Evolutionary conservation across 1,140 invertebrate genomes (phyloP).

Genomic region (Patella vulgata): DNA sequence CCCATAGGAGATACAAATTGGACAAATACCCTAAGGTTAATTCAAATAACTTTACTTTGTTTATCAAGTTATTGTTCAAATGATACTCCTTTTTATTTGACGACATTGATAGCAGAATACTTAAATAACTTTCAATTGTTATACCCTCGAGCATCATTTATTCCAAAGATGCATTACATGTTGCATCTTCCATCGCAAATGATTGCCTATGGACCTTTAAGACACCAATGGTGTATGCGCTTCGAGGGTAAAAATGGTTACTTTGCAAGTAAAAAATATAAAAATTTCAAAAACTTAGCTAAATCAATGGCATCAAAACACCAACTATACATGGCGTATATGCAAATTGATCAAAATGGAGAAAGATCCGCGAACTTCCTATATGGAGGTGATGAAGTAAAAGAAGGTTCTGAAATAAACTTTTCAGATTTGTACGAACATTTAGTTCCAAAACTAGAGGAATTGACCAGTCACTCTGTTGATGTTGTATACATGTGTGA

Average conservation of each 20-base stretch:
- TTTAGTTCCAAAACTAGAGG: neutral
- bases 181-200: conserved; percentile 18
- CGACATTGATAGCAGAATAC: too few relatives aligned
- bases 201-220: neutral
- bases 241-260: conserved; percentile 11
- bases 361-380: neutral
- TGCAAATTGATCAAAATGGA: neutral
- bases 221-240: conserved; percentile 14
- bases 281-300: conserved; percentile 16
- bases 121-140: neutral
- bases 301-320: neutral
- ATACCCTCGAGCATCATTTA: conserved; percentile 6
- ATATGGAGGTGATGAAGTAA: conserved; percentile 10
- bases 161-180: conserved; percentile 19
- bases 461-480: neutral
- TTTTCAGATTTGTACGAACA: neutral
- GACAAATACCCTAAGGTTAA: conserved; percentile 5
- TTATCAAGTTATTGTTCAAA: too few relatives aligned
- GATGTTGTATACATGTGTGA: neutral
- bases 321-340: conserved; percentile 1
- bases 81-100: too few relatives aligned
- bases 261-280: conserved; percentile 3
- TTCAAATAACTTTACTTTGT: too few relatives aligned
- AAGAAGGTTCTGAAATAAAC: neutral
- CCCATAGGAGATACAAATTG: conserved; percentile 7